These are phyloP conservation scores for Liparis tanakae DNA, from an alignment of 2,797 vertebrate species.

Conservation along the genomic window DNA sequence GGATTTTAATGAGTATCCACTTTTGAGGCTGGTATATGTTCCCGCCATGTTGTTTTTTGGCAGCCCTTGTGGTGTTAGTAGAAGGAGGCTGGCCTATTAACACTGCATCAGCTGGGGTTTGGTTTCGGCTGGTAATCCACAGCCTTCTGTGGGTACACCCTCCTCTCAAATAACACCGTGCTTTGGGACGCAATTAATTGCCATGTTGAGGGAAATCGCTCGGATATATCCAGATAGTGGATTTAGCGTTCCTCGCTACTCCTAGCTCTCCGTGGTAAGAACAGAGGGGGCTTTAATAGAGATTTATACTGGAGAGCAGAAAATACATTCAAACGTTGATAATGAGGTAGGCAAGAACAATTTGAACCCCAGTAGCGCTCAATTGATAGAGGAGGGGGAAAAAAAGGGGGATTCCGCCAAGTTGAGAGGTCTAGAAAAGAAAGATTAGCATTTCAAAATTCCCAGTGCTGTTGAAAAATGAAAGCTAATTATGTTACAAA, in stretches of 20 bases:
- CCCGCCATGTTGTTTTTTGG: constrained; percentile 48
- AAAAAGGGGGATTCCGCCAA: constrained; percentile 75
- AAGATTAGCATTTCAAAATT: constrained; percentile 87
- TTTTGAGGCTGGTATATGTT: constrained; percentile 44
- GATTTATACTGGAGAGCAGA: constrained; percentile 86
- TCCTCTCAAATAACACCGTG: constrained; percentile 79
- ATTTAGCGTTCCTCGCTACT: constrained; percentile 79
- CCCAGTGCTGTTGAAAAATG: constrained; percentile 80
- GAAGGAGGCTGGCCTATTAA: constrained; percentile 62
- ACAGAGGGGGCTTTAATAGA: constrained; percentile 85
- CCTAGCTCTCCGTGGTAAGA: constrained; percentile 82
- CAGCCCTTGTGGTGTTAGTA: constrained; percentile 53
- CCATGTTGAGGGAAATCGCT: constrained; percentile 82
- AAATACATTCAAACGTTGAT: constrained; percentile 87
- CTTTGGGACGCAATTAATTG: constrained; percentile 86
- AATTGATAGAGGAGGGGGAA: constrained; percentile 73
- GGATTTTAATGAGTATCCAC: constrained; percentile 50
- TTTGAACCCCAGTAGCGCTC: constrained; percentile 87
- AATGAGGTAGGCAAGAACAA: constrained; percentile 89
- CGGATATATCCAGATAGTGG: constrained; percentile 83
- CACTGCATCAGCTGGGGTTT: constrained; percentile 70
- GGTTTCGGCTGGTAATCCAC: constrained; percentile 75
- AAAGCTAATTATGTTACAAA: constrained; percentile 85
- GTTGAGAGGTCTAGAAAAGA: constrained; percentile 89
- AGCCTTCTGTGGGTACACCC: constrained; percentile 75